phyloP scores from a whole-genome alignment of 2,113 vertebrate genomes.

The Macquaria ambigua region DNA sequence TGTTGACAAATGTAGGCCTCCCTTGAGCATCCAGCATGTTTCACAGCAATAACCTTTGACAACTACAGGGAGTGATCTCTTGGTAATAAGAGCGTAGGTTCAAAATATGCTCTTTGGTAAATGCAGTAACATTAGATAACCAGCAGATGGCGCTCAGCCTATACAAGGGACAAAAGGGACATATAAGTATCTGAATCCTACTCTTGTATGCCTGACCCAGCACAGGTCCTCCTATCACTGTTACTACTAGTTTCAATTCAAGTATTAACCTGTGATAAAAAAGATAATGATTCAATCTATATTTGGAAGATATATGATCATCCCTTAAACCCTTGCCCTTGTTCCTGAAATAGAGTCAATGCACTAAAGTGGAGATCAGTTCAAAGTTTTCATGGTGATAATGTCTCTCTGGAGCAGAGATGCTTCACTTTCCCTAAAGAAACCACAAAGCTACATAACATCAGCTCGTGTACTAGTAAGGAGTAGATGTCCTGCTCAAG shows the following conservation, averaged over 20 bases:
- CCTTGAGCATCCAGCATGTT: neutral
- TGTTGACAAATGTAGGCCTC: neutral
- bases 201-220: neutral
- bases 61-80: neutral
- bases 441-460: neutral
- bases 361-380: neutral
- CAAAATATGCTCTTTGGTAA: neutral
- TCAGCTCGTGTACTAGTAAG: neutral
- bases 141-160: conserved; percentile 50
- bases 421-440: neutral
- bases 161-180: neutral
- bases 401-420: neutral
- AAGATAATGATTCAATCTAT: neutral
- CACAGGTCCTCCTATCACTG: neutral
- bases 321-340: neutral
- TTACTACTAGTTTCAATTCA: neutral
- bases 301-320: neutral
- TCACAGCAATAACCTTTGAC: neutral
- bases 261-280: neutral
- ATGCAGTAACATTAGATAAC: conserved; percentile 7
- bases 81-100: neutral
- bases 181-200: neutral
- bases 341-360: too few relatives aligned
- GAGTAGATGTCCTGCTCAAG: neutral
- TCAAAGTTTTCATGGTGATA: neutral